phyloP scores from a whole-genome alignment of 2,888 invertebrate genomes.

The Epirrita christyi region DNA sequence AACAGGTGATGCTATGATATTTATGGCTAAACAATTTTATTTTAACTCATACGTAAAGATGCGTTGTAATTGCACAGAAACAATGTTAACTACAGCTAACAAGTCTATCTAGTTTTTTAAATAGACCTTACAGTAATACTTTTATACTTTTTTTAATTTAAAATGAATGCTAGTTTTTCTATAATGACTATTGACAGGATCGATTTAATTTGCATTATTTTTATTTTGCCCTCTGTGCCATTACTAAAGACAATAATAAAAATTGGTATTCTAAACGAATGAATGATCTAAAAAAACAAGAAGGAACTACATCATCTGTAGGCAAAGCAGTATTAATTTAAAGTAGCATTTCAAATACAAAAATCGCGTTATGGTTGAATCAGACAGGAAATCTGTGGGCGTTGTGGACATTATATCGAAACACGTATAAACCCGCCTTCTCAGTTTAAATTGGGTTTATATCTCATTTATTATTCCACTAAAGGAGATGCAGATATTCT shows the following conservation, averaged over 20 bases:
- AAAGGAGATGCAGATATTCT: conserved; percentile 4
- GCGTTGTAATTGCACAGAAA: conserved; percentile 19
- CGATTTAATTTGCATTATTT: neutral
- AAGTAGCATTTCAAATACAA: neutral
- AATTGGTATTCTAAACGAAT: neutral
- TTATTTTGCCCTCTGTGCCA: neutral
- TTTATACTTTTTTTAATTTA: conserved; percentile 2
- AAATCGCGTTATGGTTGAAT: conserved; percentile 44
- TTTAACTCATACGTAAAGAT: conserved; percentile 17
- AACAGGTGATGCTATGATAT: conserved; percentile 61
- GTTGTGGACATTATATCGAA: conserved; percentile 35
- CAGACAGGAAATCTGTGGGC: conserved; percentile 55
- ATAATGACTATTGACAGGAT: neutral
- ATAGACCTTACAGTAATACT: conserved; percentile 3
- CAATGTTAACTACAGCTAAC: conserved; percentile 20
- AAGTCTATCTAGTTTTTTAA: conserved; percentile 4
- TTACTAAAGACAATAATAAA: neutral
- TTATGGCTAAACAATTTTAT: conserved; percentile 36
- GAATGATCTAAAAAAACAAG: too few relatives aligned
- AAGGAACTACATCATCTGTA: too few relatives aligned
- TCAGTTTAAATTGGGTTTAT: conserved; percentile 23
- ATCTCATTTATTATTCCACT: conserved; percentile 6
- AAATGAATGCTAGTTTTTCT: conserved; percentile 3
- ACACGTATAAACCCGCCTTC: conserved; percentile 24
- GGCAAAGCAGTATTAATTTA: too few relatives aligned